phyloP scores from a whole-genome alignment of 35 echinoderm and acorn worm species.

The Heliocidaris tuberculata region DNA sequence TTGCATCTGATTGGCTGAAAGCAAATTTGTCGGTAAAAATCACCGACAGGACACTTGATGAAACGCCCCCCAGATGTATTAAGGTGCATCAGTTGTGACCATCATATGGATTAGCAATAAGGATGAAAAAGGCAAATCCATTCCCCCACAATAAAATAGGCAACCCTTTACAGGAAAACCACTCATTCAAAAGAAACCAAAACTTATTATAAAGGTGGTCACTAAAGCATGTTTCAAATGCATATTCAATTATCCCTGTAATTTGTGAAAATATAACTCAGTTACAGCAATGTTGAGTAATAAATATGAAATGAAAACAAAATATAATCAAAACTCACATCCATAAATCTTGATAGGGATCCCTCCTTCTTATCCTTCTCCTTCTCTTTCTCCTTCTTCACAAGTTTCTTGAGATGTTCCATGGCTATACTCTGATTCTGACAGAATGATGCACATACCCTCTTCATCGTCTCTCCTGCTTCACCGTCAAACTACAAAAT shows the following conservation, averaged over 20 bases:
- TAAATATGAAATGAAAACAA: not conserved
- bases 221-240: not conserved
- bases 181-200: too few species aligned
- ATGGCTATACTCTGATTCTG: slow-evolving; percentile 76
- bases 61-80: too few species aligned
- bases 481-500: slow-evolving; percentile 85
- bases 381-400: slow-evolving; percentile 62
- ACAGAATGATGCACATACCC: slow-evolving; percentile 77
- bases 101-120: not conserved
- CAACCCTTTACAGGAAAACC: too few species aligned
- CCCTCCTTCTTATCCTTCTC: slow-evolving; percentile 73
- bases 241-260: not conserved
- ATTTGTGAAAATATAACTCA: not conserved
- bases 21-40: too few species aligned
- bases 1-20: too few species aligned
- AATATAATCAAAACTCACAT: slow-evolving; percentile 49
- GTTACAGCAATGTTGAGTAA: not conserved
- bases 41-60: too few species aligned
- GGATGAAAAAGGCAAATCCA: too few species aligned
- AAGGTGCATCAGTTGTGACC: too few species aligned
- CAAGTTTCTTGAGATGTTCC: slow-evolving; percentile 54
- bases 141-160: too few species aligned
- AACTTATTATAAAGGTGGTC: too few species aligned
- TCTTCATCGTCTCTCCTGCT: slow-evolving; percentile 68
- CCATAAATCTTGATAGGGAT: slow-evolving; percentile 67